Percentiles rank a stretch among this genome's conserved stretches.
These are phyloP conservation scores for Tenualosa ilisha DNA, from an alignment of 2,797 vertebrate genomes.

Conservation along the genomic window DNA sequence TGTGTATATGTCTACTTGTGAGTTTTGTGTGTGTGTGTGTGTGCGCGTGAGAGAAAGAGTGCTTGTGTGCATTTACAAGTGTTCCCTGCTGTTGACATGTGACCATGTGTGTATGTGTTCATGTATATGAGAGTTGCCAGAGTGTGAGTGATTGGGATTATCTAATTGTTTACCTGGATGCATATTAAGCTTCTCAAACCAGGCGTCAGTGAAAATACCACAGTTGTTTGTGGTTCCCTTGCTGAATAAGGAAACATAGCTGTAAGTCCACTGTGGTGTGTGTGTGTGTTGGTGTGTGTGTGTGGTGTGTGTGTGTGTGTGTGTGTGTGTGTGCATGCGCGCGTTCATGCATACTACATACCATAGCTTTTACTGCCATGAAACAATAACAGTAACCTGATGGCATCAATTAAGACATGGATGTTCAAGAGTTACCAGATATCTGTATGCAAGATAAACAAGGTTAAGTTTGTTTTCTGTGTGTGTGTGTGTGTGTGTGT, in stretches of 20 bases:
- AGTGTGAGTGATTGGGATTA: neutral
- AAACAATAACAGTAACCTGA: neutral
- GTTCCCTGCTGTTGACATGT: neutral
- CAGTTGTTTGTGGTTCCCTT: neutral
- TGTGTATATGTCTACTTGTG: neutral
- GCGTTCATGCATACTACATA: too few relatives aligned
- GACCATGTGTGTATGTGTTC: neutral
- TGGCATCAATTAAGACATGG: neutral
- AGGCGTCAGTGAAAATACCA: neutral
- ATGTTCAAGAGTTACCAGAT: too few relatives aligned
- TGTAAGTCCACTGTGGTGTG: neutral
- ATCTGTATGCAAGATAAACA: too few relatives aligned
- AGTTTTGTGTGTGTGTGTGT: neutral
- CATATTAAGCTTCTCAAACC: neutral
- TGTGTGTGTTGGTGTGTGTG: too few relatives aligned
- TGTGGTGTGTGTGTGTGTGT: too few relatives aligned
- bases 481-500: neutral
- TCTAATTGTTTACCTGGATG: neutral
- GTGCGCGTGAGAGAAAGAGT: neutral
- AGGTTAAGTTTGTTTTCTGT: neutral
- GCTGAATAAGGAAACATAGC: neutral
- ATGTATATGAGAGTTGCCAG: neutral
- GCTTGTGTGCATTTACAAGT: neutral
- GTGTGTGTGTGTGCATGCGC: too few relatives aligned
- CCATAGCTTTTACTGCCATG: neutral